phyloP scores from a whole-genome alignment of 2,797 vertebrate genomes.

The Lithobates pipiens region DNA sequence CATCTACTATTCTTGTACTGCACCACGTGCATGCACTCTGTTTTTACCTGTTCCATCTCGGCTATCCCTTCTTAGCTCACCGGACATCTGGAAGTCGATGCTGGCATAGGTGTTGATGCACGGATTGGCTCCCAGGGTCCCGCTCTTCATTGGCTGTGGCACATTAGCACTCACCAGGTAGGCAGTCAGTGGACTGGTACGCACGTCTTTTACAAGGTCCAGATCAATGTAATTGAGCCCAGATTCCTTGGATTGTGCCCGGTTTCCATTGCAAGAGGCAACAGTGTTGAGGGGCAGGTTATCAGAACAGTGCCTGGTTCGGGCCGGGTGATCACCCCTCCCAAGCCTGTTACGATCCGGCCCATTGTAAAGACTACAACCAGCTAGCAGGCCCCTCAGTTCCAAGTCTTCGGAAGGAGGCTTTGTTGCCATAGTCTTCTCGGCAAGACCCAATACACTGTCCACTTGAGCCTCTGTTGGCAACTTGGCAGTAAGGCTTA shows the following conservation, averaged over 20 bases:
- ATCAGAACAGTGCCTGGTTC: conserved; percentile 25
- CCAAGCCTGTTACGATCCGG: not conserved
- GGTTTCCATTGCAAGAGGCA: conserved; percentile 19
- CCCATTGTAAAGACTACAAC: conserved; percentile 20
- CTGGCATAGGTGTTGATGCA: conserved; percentile 79
- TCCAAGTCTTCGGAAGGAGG: not conserved
- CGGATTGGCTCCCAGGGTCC: conserved; percentile 18
- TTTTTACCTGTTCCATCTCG: conserved; percentile 77
- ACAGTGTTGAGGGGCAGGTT: conserved; percentile 63
- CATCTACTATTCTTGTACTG: too few relatives aligned
- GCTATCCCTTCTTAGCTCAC: conserved; percentile 77
- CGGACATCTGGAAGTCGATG: conserved; percentile 85
- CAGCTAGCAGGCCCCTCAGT: conserved; percentile 3
- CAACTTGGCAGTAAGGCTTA: not conserved
- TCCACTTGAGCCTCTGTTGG: not conserved
- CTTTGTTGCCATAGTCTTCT: not conserved
- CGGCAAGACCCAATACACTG: not conserved
- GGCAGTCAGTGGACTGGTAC: conserved; percentile 64
- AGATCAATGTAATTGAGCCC: conserved; percentile 86
- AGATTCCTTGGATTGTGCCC: conserved; percentile 67
- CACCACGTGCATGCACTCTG: too few relatives aligned
- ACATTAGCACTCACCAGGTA: conserved; percentile 61
- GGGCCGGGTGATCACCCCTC: not conserved
- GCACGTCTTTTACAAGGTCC: conserved; percentile 77
- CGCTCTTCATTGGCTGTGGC: conserved; percentile 16